These are phyloP conservation scores for Patella caerulea DNA, from an alignment of 2,888 invertebrate genomes.

Conservation along the genomic window DNA sequence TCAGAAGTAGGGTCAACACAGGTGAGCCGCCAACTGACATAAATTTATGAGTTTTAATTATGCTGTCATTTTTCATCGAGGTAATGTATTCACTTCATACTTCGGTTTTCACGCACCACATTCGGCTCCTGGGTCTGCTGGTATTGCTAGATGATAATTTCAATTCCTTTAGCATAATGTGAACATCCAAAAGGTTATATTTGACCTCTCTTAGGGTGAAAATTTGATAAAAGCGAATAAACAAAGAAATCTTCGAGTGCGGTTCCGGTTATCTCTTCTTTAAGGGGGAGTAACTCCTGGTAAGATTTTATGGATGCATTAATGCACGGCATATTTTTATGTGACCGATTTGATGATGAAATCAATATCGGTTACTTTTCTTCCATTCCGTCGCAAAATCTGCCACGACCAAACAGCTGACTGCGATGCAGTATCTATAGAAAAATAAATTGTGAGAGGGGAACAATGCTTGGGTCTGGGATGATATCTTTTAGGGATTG, in stretches of 20 bases:
- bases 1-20: too few relatives aligned
- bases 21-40: not conserved
- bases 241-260: slow-evolving; percentile 5
- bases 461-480: too few relatives aligned
- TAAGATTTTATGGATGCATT: too few relatives aligned
- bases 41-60: slow-evolving; percentile 11
- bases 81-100: slow-evolving; percentile 5
- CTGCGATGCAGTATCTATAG: too few relatives aligned
- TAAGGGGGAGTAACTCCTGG: not conserved
- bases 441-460: too few relatives aligned
- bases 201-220: slow-evolving; percentile 7
- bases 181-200: not conserved
- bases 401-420: too few relatives aligned
- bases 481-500: too few relatives aligned
- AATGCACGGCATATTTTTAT: too few relatives aligned
- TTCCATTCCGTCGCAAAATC: too few relatives aligned
- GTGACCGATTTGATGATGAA: too few relatives aligned
- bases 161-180: not conserved
- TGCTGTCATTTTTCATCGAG: slow-evolving; percentile 8
- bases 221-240: not conserved
- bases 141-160: not conserved
- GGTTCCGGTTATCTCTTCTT: slow-evolving; percentile 9
- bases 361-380: too few relatives aligned
- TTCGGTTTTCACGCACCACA: not conserved
- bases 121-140: not conserved